A percentile compares a stretch with the other conserved stretches of the same genome.
These are phyloP conservation scores for Phaethornis superciliosus DNA, from an alignment of 2,113 vertebrate species.

Conservation along the genomic window DNA sequence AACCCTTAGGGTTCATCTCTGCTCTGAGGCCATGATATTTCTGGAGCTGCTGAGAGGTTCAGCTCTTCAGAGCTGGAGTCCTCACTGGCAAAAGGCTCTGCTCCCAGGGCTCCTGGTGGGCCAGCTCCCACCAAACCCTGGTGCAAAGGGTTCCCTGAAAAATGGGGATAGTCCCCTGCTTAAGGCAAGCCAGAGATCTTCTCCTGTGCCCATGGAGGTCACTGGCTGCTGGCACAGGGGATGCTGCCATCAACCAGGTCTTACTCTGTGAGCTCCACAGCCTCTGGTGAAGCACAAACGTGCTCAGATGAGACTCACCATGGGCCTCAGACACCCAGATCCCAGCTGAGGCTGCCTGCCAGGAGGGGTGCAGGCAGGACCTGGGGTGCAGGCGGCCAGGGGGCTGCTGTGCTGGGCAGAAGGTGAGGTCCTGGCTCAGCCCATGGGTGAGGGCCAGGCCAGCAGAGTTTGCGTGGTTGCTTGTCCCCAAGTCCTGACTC, in stretches of 20 bases:
- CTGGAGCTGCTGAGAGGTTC: background rate
- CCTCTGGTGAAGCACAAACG: accelerated
- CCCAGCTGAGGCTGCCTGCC: background rate
- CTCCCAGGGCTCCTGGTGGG: background rate
- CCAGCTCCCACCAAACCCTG: accelerated
- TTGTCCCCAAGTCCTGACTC: constrained; percentile 54
- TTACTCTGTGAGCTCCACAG: background rate
- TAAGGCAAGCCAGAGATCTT: background rate
- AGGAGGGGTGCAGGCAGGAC: accelerated
- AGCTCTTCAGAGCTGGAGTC: background rate
- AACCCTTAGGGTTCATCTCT: background rate
- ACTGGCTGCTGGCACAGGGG: background rate
- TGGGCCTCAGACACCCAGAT: background rate
- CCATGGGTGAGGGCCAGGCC: background rate
- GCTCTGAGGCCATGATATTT: background rate
- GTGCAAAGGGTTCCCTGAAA: background rate
- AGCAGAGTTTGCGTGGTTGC: background rate
- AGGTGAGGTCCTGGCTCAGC: background rate
- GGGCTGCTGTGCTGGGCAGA: background rate
- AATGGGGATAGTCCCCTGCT: background rate
- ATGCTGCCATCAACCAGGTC: background rate
- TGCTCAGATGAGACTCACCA: background rate
- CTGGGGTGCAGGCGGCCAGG: background rate
- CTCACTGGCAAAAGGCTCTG: background rate
- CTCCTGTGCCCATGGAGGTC: background rate